phyloP scores from a whole-genome alignment of 2,113 vertebrate species.

The Fregetta grallaria region DNA sequence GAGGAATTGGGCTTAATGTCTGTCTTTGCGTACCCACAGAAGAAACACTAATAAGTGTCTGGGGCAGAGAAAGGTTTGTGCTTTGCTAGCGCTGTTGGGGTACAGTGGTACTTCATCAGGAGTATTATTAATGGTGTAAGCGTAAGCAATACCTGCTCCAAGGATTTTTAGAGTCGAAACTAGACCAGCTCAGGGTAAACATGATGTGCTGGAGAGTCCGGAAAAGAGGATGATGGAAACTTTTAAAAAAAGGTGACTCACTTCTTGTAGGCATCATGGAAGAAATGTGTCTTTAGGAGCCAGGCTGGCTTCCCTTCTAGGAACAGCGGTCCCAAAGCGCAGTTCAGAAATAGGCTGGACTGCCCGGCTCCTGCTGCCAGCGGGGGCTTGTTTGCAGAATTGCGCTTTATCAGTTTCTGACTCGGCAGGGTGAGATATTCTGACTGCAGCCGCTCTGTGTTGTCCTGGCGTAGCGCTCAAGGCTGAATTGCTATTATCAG shows the following conservation, averaged over 20 bases:
- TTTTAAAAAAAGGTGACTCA: conserved; percentile 30
- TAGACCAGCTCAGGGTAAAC: neutral
- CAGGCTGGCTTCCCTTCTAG: neutral
- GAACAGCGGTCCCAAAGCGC: neutral
- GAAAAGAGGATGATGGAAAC: neutral
- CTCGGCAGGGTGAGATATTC: neutral
- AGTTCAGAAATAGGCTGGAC: neutral
- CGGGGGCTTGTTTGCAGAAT: neutral
- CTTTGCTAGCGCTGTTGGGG: neutral
- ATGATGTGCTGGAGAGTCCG: neutral
- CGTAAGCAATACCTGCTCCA: fast-evolving
- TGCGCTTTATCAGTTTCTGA: neutral
- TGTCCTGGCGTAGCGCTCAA: neutral
- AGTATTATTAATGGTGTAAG: too few relatives aligned
- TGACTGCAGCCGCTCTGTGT: fast-evolving
- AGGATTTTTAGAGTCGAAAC: neutral
- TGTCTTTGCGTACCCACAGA: neutral
- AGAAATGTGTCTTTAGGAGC: conserved; percentile 2
- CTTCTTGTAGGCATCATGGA: conserved; percentile 22
- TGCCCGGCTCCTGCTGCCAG: neutral
- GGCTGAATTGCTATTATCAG: neutral
- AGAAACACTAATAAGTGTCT: neutral
- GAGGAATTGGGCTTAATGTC: neutral
- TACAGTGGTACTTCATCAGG: neutral
- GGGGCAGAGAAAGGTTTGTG: neutral